Evolutionary conservation across 1,140 invertebrate species (phyloP), one percentile per base, ranked within the genome.

Genomic region (Drosophila insularis): DNA sequence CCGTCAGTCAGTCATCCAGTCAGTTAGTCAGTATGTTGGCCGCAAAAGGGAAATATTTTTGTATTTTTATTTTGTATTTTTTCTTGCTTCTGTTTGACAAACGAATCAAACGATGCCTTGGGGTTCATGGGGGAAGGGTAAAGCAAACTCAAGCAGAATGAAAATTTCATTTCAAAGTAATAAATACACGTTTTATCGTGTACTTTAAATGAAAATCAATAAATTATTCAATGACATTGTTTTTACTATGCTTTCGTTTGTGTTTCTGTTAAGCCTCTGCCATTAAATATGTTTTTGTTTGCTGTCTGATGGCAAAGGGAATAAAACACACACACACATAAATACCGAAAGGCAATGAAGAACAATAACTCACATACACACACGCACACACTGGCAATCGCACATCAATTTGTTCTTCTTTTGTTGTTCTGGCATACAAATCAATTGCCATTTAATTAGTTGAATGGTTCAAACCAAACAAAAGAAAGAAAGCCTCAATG

Each of bases 401-500:
- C 46, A 23, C 40, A 60, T 14, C 58, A 43, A 54, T 54, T 19
- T 67, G 56, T 67, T 50, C 31, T 67, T 17, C 43, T 68, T 53
- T 58, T 19, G 32, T 60, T 70, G 32, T 53, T 46, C 58, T 54
- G 59, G 35, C 35, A 62, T 65, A 71, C 68, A 74, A 74, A 71
- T 71, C 68, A 74, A 74, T 71, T 62, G 68, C 7, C 17, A 65
- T 74, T 66, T 71, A 71, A 74, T 71, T 71, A 71, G 72, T 27
- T 56, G 58, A 32, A 58, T 37, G 50, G 31, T 40, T 35, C 55
- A 55, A 32, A 56, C 62, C 68, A 59, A 74, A 61, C 68, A 59
- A 74, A 61, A 65, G 56, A 27, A 27, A 53, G 7, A 37, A 37
- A 13, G 35, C 35, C 35, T 11, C 10, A 11, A 50, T 27, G 27